Conservation (phyloP, 2,113 vertebrate species). For the Halichoeres trimaculatus region DNA sequence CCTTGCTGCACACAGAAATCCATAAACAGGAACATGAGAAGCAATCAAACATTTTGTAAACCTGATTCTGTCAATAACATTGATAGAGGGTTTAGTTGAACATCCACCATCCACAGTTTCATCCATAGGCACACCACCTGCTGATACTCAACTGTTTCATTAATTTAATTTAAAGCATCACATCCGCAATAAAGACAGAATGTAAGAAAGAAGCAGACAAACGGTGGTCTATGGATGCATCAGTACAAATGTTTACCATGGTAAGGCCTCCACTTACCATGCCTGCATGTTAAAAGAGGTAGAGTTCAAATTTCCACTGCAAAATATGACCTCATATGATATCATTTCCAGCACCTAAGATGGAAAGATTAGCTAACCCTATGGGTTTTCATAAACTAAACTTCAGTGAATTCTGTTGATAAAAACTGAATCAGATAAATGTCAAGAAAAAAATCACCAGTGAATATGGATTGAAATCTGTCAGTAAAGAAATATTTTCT, state of each 20-base stretch:
- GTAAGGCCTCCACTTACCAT: conserved; percentile 67
- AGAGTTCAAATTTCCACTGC: conserved; percentile 5
- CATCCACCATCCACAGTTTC: conserved; percentile 24
- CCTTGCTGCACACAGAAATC: conserved; percentile 84
- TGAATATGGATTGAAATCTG: too few relatives aligned
- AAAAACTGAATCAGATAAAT: too few relatives aligned
- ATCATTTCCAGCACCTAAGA: not conserved
- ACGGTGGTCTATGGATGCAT: conserved; percentile 67
- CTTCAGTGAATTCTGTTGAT: not conserved
- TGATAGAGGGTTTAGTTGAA: not conserved
- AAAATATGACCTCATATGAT: not conserved
- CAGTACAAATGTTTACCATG: conserved; percentile 56
- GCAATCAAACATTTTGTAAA: not conserved
- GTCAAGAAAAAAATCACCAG: too few relatives aligned
- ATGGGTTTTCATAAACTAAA: not conserved
- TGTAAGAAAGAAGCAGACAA: conserved; percentile 4
- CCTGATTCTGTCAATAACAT: not conserved
- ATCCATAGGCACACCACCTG: conserved; percentile 59
- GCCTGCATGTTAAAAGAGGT: conserved; percentile 24
- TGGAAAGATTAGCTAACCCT: not conserved
- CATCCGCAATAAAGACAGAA: not conserved
- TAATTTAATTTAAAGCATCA: not conserved
- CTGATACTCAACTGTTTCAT: not conserved
- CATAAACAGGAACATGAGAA: conserved; percentile 13
- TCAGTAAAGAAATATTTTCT: too few relatives aligned